These are phyloP conservation scores for Chrosomus eos DNA, from an alignment of 2,797 vertebrate species.

Conservation along the genomic window DNA sequence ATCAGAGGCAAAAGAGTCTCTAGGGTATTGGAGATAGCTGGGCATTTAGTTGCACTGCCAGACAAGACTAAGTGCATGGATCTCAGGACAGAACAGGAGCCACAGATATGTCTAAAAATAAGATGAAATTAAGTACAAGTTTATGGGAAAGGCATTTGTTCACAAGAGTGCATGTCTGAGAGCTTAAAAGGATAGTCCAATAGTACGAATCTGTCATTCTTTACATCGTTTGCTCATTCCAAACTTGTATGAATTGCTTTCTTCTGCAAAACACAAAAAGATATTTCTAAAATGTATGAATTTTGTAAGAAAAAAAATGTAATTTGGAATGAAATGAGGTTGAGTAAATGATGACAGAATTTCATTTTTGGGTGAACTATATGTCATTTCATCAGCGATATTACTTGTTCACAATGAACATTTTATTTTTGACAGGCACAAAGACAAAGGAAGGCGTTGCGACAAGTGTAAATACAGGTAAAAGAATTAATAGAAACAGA, in stretches of 20 bases:
- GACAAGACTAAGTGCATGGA: background rate
- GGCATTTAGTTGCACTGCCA: background rate
- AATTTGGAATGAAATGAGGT: background rate
- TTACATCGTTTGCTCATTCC: background rate
- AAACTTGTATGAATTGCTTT: background rate
- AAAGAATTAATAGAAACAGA: conserved; percentile 42
- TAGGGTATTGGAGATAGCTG: background rate
- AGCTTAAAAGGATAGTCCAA: background rate
- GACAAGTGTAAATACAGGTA: conserved; percentile 91
- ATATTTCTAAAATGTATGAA: background rate
- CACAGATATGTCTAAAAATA: conserved; percentile 9
- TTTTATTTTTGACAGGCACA: conserved; percentile 75
- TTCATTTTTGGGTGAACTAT: background rate
- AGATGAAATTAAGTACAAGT: background rate
- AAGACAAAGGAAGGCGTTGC: conserved; percentile 94
- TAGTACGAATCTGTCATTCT: background rate
- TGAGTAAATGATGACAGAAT: background rate
- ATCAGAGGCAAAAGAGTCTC: background rate
- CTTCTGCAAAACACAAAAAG: background rate
- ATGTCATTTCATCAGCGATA: no score
- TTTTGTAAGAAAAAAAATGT: background rate
- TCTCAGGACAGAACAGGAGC: background rate
- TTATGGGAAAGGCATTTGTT: conserved; percentile 10
- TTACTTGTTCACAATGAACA: background rate
- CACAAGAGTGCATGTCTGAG: background rate